Evolutionary conservation across 2,888 invertebrate species (phyloP).

Genomic region (Apomyelois bistriatella): DNA sequence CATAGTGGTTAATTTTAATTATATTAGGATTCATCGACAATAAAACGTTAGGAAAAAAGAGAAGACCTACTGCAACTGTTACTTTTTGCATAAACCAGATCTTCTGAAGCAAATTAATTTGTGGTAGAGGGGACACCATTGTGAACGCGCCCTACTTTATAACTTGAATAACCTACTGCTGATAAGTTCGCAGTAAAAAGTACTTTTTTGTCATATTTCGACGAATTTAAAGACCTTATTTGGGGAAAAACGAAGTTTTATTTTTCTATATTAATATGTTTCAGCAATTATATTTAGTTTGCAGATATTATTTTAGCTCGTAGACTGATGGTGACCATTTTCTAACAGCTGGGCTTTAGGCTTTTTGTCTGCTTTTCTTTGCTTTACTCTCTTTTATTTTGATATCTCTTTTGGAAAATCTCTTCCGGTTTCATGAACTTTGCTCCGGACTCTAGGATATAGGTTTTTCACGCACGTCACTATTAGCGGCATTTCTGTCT

Average conservation of each 20-base stretch:
- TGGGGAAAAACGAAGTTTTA: not conserved
- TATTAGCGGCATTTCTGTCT: too few species aligned
- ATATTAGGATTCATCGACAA: not conserved
- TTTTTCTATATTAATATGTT: not conserved
- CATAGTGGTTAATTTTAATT: too few species aligned
- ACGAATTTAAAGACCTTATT: not conserved
- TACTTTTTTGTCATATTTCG: conserved; percentile 3
- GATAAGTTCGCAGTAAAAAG: conserved; percentile 13
- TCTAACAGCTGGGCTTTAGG: too few species aligned
- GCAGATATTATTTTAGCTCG: too few species aligned
- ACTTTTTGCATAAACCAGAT: not conserved
- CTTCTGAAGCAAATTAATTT: not conserved
- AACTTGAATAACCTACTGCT: conserved; percentile 17
- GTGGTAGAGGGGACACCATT: conserved; percentile 11
- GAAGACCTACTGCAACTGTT: not conserved
- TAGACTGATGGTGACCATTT: too few species aligned
- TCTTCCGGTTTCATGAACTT: too few species aligned
- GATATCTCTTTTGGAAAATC: too few species aligned
- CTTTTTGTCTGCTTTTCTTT: too few species aligned
- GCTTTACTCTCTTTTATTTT: too few species aligned
- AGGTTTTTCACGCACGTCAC: too few species aligned
- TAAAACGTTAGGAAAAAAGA: not conserved
- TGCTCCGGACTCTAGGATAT: too few species aligned
- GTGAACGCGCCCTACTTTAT: conserved; percentile 17
- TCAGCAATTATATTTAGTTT: too few species aligned